Percentiles rank a stretch among this genome's conserved stretches.
Conservation (phyloP, 1,140 invertebrate genomes). For the Drosophila bifasciata region DNA sequence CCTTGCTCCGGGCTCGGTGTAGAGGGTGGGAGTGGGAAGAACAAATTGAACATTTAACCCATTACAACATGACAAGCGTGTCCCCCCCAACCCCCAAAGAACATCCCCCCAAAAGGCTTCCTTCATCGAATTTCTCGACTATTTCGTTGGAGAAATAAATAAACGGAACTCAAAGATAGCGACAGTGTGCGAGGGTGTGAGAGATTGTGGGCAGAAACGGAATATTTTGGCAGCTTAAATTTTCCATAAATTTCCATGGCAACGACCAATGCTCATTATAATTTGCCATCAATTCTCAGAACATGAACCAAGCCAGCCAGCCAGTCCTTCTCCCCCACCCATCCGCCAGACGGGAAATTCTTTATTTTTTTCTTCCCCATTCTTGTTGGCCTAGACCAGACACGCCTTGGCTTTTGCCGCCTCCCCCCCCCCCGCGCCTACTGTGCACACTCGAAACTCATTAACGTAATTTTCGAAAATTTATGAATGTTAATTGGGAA, state of each 20-base stretch:
- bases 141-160: slow-evolving; percentile 50
- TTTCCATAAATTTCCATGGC: slow-evolving; percentile 78
- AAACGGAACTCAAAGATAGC: slow-evolving; percentile 60
- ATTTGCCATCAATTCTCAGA: slow-evolving; percentile 72
- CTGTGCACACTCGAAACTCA: slow-evolving; percentile 69
- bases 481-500: slow-evolving; percentile 82
- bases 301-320: slow-evolving; percentile 8
- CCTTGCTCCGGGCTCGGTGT: background rate
- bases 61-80: slow-evolving; percentile 48
- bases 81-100: slow-evolving; percentile 22
- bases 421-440: background rate
- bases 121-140: slow-evolving; percentile 2
- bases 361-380: slow-evolving; percentile 37
- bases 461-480: slow-evolving; percentile 81
- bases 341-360: slow-evolving; percentile 4
- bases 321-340: background rate
- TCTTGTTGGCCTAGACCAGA: slow-evolving; percentile 59
- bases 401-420: slow-evolving; percentile 51
- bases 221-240: slow-evolving; percentile 66
- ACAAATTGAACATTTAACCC: slow-evolving; percentile 82
- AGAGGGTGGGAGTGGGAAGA: background rate
- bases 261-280: slow-evolving; percentile 76
- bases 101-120: background rate
- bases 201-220: background rate
- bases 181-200: background rate